Percentiles rank a stretch among this genome's conserved stretches.
These are phyloP conservation scores for Galemys pyrenaicus DNA, from an alignment of 2,113 vertebrate genomes.

Conservation along the genomic window DNA sequence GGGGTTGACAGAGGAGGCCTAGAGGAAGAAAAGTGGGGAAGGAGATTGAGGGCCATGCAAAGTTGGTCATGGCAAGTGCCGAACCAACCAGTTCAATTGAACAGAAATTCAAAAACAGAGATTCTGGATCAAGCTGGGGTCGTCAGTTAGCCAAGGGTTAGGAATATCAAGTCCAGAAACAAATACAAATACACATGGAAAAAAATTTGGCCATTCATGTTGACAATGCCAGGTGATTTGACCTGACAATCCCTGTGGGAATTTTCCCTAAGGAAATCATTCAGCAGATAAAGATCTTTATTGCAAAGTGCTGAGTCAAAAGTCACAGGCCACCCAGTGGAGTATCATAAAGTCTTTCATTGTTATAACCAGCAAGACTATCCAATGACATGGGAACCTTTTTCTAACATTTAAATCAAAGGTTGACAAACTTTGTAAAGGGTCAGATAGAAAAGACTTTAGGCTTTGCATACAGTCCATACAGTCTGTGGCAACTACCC, in stretches of 20 bases:
- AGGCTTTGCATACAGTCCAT: too few species aligned
- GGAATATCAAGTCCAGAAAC: background rate
- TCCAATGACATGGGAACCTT: background rate
- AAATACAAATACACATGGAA: background rate
- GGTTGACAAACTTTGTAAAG: background rate
- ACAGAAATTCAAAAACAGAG: background rate
- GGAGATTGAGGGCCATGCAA: background rate
- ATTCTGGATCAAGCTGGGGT: background rate
- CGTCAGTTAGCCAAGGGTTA: background rate
- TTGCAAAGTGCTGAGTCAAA: background rate
- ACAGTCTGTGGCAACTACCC: background rate
- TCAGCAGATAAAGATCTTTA: background rate
- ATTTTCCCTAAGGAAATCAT: constrained; percentile 8
- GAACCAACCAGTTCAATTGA: background rate
- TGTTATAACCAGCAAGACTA: constrained; percentile 29
- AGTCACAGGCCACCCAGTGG: background rate
- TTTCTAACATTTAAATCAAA: background rate
- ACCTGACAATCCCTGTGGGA: background rate
- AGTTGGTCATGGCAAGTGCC: background rate
- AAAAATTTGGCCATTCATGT: background rate
- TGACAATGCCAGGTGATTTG: background rate
- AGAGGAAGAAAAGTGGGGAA: background rate
- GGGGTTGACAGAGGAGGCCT: background rate
- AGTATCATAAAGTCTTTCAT: background rate
- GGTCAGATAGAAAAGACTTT: background rate